Conservation (phyloP, 2,888 invertebrate genomes). For the Erannis defoliaria region DNA sequence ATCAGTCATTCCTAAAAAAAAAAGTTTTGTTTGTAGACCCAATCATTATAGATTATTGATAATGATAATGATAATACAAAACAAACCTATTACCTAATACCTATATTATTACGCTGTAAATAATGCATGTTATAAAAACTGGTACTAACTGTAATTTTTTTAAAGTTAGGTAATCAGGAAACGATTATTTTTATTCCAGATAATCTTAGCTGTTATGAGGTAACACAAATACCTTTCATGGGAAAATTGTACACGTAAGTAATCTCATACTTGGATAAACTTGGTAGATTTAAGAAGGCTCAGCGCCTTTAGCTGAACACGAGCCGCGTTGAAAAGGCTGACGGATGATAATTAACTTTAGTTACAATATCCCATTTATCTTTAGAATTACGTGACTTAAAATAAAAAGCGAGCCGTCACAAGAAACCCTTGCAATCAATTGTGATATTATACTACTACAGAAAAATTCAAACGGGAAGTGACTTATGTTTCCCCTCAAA, state of each 20-base stretch:
- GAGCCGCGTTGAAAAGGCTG: conserved; percentile 6
- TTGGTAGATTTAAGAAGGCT: conserved; percentile 19
- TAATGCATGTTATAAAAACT: no score
- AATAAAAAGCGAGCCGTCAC: not conserved
- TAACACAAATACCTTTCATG: conserved; percentile 3
- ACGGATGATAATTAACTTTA: conserved; percentile 3
- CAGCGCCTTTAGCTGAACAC: conserved; percentile 7
- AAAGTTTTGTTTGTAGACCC: no score
- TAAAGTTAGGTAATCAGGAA: conserved; percentile 1
- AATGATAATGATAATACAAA: no score
- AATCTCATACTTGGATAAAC: conserved; percentile 25
- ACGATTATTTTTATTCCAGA: not conserved
- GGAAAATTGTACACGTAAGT: conserved; percentile 18
- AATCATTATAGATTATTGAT: no score
- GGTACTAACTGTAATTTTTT: not conserved
- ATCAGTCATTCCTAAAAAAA: no score
- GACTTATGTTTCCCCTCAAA: no score
- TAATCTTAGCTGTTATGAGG: conserved; percentile 12
- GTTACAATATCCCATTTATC: conserved; percentile 7
- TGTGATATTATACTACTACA: no score
- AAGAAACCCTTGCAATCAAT: not conserved
- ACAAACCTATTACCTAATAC: no score
- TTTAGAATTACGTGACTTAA: not conserved
- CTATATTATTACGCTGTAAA: no score
- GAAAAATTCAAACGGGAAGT: no score